Evolutionary conservation across 2,888 invertebrate genomes (phyloP).

Genomic region (Lysandra coridon): DNA sequence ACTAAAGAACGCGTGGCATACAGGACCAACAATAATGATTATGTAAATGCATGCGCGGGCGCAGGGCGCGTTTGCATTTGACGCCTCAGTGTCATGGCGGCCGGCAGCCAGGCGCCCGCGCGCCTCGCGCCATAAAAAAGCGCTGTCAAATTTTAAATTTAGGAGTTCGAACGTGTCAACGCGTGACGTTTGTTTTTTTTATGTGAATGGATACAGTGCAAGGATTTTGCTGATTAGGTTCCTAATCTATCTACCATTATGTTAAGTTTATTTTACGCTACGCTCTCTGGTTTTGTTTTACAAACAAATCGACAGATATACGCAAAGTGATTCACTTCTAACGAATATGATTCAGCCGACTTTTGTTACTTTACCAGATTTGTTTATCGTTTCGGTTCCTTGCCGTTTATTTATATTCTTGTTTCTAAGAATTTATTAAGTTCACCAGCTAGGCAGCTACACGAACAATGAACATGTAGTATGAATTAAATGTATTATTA

Average conservation of each 20-base stretch:
- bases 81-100: slow-evolving; percentile 71
- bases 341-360: not conserved
- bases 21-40: slow-evolving; percentile 65
- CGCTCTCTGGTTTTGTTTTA: slow-evolving; percentile 1
- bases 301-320: slow-evolving; percentile 18
- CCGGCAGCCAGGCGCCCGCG: slow-evolving; percentile 62
- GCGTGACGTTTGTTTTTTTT: not conserved
- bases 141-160: slow-evolving; percentile 8
- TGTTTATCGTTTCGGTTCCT: not conserved
- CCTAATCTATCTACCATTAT: not conserved
- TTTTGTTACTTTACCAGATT: not conserved
- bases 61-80: slow-evolving; percentile 54
- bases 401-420: not conserved
- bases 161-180: not conserved
- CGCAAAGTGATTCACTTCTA: slow-evolving; percentile 9
- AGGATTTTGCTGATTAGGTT: not conserved
- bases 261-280: slow-evolving; percentile 14
- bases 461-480: not conserved
- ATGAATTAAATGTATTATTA: no score
- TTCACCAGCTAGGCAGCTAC: not conserved
- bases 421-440: not conserved
- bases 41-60: slow-evolving; percentile 65
- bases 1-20: slow-evolving; percentile 44
- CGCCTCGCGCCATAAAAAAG: slow-evolving; percentile 44
- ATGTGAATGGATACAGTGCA: slow-evolving; percentile 17